Base-by-base conservation (phyloP, 2,888 invertebrate species). In the Brenthis daphne region DNA sequence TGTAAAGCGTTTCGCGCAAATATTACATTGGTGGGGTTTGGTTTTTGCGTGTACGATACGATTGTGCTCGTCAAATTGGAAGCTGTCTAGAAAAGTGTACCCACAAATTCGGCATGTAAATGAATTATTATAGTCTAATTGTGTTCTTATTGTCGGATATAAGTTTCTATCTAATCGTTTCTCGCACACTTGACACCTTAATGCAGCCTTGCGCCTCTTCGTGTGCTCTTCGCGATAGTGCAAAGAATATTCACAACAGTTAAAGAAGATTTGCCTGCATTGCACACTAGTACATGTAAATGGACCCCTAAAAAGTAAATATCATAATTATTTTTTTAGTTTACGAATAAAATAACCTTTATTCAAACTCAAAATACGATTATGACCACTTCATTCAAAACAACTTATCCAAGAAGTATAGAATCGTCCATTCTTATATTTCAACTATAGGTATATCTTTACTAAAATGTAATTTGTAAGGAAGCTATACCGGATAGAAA, bases 111-210 rank as follows among this genome's bases (percentile, higher is more conserved):
- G 82, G 73, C 93, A 93, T 4, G 85, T 82, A 65, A 86, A 86
- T 2, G 83, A 82, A 6, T 83, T 73, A 43, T 74, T 77, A 4
- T 80, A 53, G 48, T 79, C 82, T 12, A 80, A 64, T 63, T 81
- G 83, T 6, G 82, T 66, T 0, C 81, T 67, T 14, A 83, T 68
- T 0, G 80, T 78, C 16, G 74, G 72, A 37, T 79, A 80, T 65
- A 83, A 75, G 64, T 90, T 87, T 29, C 82, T 80, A 70, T 93
- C 91, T 53, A 93, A 82, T 1, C 86, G 83, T 76, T 90, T 89
- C 76, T 93, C 93, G 76, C 93, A 93, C 4, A 93, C 92, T 81
- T 93, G 93, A 73, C 93, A 93, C 3, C 93, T 85, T 6, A 92
- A 77, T 0, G 90, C 89, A 0, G 92, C 87, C 75, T 92, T 92